phyloP scores from a whole-genome alignment of 2,113 vertebrate genomes.

The Motacilla alba region DNA sequence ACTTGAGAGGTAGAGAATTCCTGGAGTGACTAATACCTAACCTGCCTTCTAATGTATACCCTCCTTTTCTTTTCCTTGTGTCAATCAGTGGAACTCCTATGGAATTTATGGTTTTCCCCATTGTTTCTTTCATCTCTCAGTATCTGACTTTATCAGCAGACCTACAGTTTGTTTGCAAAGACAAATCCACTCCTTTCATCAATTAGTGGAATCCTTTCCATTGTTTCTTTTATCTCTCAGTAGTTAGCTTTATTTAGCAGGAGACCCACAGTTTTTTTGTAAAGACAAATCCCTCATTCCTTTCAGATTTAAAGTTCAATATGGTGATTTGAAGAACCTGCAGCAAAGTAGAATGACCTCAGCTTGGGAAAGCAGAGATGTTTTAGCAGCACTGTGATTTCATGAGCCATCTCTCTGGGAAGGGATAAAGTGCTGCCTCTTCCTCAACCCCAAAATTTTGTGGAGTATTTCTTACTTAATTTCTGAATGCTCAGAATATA shows the following conservation, averaged over 20 bases:
- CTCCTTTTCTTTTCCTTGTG: neutral
- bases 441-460: neutral
- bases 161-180: neutral
- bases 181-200: neutral
- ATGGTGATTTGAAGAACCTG: neutral
- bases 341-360: neutral
- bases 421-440: neutral
- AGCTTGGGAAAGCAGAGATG: neutral
- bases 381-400: neutral
- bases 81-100: neutral
- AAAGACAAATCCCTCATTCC: neutral
- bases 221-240: neutral
- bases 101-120: neutral
- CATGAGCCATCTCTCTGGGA: neutral
- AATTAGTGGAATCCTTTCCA: neutral
- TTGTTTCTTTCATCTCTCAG: neutral
- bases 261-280: neutral
- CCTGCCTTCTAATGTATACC: neutral
- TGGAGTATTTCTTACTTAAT: neutral
- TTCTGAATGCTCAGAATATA: neutral
- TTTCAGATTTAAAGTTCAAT: neutral
- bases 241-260: neutral
- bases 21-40: fast-evolving
- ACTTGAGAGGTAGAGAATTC: neutral
- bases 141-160: neutral